Conservation (phyloP, 2,888 invertebrate genomes). For the Drosophila subsilvestris region DNA sequence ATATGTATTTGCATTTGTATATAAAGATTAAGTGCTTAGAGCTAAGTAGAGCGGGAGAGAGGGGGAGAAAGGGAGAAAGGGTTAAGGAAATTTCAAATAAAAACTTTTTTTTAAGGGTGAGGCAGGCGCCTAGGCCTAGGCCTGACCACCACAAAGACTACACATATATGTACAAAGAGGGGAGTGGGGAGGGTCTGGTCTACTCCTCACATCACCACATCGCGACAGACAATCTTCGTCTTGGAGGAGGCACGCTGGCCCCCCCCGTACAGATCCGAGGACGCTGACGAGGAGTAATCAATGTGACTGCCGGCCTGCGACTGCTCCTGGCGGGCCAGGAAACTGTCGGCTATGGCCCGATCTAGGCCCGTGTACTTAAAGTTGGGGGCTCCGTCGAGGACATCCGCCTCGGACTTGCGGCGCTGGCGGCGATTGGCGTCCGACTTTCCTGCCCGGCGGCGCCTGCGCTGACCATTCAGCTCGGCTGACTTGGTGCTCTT, state of each 20-base stretch:
- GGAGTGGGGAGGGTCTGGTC: neutral
- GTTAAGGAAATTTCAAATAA: neutral
- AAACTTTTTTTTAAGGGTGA: constrained; percentile 22
- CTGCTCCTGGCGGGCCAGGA: constrained; percentile 82
- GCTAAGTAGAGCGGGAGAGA: neutral
- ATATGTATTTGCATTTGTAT: neutral
- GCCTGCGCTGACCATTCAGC: constrained; percentile 71
- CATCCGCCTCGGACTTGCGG: constrained; percentile 83
- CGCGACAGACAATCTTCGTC: constrained; percentile 80
- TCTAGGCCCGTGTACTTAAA: constrained; percentile 83
- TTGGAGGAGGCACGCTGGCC: constrained; percentile 69
- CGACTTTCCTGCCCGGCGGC: constrained; percentile 70
- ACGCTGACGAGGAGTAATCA: constrained; percentile 82
- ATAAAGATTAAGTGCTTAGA: neutral
- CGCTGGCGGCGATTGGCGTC: constrained; percentile 80
- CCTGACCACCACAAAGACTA: neutral
- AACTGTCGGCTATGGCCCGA: constrained; percentile 83
- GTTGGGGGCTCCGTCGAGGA: constrained; percentile 79
- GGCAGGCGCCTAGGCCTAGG: neutral
- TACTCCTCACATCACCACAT: constrained; percentile 78
- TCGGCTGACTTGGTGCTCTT: constrained; percentile 73
- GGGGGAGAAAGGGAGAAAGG: too few relatives aligned
- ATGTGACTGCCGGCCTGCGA: constrained; percentile 78
- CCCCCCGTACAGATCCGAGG: constrained; percentile 70
- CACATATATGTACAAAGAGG: constrained; percentile 60